These are phyloP conservation scores for Carcinoscorpius rotundicauda DNA, from an alignment of 1,140 invertebrate species.

Conservation along the genomic window DNA sequence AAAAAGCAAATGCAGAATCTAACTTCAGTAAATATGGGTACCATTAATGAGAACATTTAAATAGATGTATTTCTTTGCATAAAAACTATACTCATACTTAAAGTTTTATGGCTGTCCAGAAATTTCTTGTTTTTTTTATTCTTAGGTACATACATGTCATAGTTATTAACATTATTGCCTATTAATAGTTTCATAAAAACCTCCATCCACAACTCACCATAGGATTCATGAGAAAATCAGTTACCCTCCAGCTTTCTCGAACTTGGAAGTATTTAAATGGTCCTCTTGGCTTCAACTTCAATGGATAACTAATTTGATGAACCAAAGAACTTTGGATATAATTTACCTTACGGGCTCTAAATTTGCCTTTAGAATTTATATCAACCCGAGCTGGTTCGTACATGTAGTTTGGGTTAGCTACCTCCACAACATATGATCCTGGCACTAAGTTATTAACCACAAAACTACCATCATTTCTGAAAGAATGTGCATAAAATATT, in stretches of 20 bases:
- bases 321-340: slow-evolving; percentile 74
- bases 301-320: slow-evolving; percentile 75
- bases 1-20: no score
- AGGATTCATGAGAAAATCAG: slow-evolving; percentile 89
- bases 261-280: slow-evolving; percentile 84
- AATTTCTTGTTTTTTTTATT: no score
- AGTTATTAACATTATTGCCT: no score
- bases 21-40: no score
- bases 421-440: slow-evolving; percentile 90
- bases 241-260: slow-evolving; percentile 86
- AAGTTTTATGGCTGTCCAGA: no score
- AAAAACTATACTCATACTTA: no score
- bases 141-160: no score
- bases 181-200: no score
- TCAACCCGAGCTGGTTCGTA: slow-evolving; percentile 89
- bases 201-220: slow-evolving; percentile 48
- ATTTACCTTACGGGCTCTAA: slow-evolving; percentile 86
- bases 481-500: not conserved
- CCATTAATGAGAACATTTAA: no score
- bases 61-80: no score
- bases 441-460: slow-evolving; percentile 74
- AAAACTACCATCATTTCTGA: slow-evolving; percentile 84
- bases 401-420: slow-evolving; percentile 74
- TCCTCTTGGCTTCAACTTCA: slow-evolving; percentile 68
- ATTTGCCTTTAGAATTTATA: slow-evolving; percentile 93